A percentile compares a stretch with the other conserved stretches of the same genome.
Evolutionary conservation across 2,113 vertebrate genomes (phyloP).

Genomic region (Nestor notabilis): DNA sequence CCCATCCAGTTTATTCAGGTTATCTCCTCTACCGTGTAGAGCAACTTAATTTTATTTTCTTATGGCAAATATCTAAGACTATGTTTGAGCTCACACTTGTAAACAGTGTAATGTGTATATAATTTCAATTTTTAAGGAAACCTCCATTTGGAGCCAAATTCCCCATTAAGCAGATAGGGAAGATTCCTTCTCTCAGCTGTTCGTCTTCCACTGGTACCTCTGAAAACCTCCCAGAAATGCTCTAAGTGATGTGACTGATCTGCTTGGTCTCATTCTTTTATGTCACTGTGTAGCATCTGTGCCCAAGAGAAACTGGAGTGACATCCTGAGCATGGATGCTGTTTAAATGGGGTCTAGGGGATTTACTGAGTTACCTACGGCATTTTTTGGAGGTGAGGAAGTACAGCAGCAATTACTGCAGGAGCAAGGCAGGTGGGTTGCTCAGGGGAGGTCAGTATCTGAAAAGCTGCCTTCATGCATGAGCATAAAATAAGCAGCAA

Average conservation of each 20-base stretch:
- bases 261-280: neutral
- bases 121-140: neutral
- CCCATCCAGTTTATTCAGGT: neutral
- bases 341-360: neutral
- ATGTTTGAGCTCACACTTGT: neutral
- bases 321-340: neutral
- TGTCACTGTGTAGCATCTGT: too few relatives aligned
- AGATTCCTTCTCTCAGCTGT: neutral
- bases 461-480: neutral
- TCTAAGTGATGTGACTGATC: neutral
- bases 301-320: accelerated
- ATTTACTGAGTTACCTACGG: neutral
- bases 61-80: neutral
- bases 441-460: neutral
- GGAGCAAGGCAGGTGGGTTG: accelerated
- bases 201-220: neutral
- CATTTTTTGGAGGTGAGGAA: neutral
- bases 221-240: neutral
- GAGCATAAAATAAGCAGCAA: neutral
- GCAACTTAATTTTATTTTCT: neutral
- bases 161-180: neutral
- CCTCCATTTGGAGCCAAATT: neutral
- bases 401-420: neutral
- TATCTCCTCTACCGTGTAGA: accelerated
- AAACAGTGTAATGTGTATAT: neutral